A percentile compares a stretch with the other conserved stretches of the same genome.
Conservation (phyloP, 2,797 vertebrate species). For the Cygnus olor region DNA sequence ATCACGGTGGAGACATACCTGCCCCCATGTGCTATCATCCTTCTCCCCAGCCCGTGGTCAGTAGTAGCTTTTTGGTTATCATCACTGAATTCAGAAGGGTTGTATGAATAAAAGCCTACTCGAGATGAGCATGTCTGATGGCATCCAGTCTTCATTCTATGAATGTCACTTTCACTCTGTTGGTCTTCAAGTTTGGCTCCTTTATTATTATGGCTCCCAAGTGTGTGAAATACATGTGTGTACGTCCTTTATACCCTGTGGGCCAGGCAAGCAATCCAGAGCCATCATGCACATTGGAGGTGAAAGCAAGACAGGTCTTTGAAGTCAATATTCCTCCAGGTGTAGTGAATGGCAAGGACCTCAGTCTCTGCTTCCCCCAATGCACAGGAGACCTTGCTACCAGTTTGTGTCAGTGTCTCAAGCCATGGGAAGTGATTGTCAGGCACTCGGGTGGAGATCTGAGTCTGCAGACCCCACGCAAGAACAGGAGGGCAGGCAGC, state of each 20-base stretch:
- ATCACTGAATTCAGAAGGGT: background rate
- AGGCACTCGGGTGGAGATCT: background rate
- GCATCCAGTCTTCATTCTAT: background rate
- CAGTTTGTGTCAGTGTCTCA: background rate
- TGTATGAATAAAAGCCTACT: background rate
- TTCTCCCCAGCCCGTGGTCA: accelerated
- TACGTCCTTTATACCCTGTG: accelerated
- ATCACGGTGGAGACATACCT: background rate
- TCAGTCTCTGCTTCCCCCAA: background rate
- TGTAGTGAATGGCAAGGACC: background rate
- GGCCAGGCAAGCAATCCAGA: background rate
- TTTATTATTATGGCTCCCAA: background rate
- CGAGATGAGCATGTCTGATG: background rate
- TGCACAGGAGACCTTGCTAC: background rate
- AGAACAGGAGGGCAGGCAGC: background rate
- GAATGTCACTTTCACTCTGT: background rate
- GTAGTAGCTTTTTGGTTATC: background rate
- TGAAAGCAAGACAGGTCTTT: background rate
- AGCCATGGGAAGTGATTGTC: background rate
- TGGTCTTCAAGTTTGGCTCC: background rate
- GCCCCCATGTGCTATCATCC: accelerated
- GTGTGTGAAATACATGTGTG: background rate
- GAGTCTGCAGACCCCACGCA: background rate
- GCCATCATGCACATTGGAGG: accelerated
- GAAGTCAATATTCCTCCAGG: background rate